Percentiles rank a stretch among this genome's conserved stretches.
Conservation (phyloP, 92 coral and sea anemone genomes). For the Palythoa grandiflora region DNA sequence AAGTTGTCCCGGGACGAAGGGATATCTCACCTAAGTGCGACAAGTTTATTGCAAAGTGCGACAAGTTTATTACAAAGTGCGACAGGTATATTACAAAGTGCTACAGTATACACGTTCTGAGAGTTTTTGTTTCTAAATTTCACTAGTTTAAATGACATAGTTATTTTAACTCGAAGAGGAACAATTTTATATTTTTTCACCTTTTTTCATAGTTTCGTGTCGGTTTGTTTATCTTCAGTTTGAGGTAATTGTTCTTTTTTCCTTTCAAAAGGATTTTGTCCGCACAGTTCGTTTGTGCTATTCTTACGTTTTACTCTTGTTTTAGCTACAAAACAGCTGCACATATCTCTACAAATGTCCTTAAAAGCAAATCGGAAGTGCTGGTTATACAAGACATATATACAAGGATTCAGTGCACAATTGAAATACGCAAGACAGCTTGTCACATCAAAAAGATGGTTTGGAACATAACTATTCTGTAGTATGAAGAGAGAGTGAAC, state of each 20-base stretch:
- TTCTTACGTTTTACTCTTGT: not conserved
- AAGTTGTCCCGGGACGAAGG: too few species aligned
- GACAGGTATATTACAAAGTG: too few species aligned
- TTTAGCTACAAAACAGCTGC: not conserved
- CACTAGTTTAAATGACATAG: too few species aligned
- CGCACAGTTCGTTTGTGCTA: not conserved
- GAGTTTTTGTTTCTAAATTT: too few species aligned
- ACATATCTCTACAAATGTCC: not conserved
- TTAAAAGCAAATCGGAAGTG: constrained; percentile 20
- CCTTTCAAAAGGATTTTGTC: not conserved
- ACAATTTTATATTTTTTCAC: not conserved
- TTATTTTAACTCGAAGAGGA: too few species aligned
- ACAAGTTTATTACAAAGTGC: too few species aligned
- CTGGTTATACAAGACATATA: not conserved
- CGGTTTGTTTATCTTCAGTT: not conserved
- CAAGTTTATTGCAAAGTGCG: too few species aligned
- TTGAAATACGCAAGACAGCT: constrained; percentile 15
- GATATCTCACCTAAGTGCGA: too few species aligned
- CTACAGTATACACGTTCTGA: too few species aligned
- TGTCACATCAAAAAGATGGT: constrained; percentile 20
- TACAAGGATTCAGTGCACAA: not conserved
- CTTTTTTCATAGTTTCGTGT: not conserved
- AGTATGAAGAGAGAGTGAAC: not conserved
- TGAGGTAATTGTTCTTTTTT: not conserved
- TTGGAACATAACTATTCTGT: not conserved